Conservation (phyloP, 2,888 invertebrate species). For the Conomelus anceps region DNA sequence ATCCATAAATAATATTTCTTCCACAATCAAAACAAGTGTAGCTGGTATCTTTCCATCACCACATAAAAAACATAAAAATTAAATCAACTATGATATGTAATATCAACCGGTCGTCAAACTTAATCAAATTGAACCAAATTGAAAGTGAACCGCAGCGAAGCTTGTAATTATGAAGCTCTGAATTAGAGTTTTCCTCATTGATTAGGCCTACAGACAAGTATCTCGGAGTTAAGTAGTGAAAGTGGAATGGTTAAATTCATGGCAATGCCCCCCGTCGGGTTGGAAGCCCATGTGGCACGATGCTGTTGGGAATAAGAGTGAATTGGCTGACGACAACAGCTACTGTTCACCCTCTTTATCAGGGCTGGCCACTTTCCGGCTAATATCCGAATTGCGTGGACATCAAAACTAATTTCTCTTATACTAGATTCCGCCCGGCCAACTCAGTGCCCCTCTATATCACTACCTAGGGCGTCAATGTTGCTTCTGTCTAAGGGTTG, state of each 20-base stretch:
- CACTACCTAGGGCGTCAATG: neutral
- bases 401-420: neutral
- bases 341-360: neutral
- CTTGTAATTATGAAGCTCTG: neutral
- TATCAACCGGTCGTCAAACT: no score
- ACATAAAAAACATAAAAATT: no score
- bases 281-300: neutral
- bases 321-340: neutral
- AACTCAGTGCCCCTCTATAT: neutral
- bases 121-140: no score
- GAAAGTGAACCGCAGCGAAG: no score
- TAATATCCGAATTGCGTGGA: neutral
- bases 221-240: neutral
- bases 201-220: neutral
- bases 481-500: no score
- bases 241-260: neutral
- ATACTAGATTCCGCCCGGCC: neutral
- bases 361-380: neutral
- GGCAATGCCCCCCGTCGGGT: neutral
- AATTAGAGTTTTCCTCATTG: neutral
- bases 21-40: no score
- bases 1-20: no score
- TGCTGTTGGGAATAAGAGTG: neutral
- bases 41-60: no score
- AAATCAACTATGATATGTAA: no score